Evolutionary conservation across 1,140 invertebrate genomes (phyloP).

Genomic region (Drosophila subobscura): DNA sequence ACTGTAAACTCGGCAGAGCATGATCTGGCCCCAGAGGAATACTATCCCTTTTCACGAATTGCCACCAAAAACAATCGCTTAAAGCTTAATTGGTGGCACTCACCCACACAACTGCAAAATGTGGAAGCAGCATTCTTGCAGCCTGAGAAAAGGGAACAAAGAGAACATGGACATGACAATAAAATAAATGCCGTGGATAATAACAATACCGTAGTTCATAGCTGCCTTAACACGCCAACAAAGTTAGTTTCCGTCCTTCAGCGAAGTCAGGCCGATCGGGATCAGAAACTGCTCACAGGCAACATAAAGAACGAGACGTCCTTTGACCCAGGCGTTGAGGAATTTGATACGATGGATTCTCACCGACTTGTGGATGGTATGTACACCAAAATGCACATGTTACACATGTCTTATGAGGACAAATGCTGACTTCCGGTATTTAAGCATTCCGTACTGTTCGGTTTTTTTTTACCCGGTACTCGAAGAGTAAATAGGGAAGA

Average conservation of each 20-base stretch:
- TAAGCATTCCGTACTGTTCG: no score
- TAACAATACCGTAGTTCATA: constrained; percentile 45
- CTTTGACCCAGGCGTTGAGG: constrained; percentile 15
- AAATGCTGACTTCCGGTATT: no score
- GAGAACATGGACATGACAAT: neutral
- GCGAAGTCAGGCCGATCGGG: neutral
- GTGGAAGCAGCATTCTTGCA: constrained; percentile 8
- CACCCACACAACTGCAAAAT: constrained; percentile 35
- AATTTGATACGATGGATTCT: constrained; percentile 52
- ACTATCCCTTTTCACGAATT: constrained; percentile 42
- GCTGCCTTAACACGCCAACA: constrained; percentile 30
- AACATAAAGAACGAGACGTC: neutral
- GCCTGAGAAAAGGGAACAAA: neutral
- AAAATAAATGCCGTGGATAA: constrained; percentile 33
- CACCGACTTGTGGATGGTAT: constrained; percentile 65
- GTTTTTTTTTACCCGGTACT: no score
- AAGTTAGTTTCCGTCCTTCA: constrained; percentile 20
- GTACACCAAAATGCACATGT: constrained; percentile 13
- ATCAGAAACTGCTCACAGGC: neutral
- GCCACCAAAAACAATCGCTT: constrained; percentile 67
- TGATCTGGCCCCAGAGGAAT: constrained; percentile 1
- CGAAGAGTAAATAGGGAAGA: no score
- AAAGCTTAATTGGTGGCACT: constrained; percentile 76
- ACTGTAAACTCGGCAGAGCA: neutral
- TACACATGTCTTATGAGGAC: no score